Base-by-base conservation (phyloP, 1,140 invertebrate genomes). In the Saccostrea echinata region DNA sequence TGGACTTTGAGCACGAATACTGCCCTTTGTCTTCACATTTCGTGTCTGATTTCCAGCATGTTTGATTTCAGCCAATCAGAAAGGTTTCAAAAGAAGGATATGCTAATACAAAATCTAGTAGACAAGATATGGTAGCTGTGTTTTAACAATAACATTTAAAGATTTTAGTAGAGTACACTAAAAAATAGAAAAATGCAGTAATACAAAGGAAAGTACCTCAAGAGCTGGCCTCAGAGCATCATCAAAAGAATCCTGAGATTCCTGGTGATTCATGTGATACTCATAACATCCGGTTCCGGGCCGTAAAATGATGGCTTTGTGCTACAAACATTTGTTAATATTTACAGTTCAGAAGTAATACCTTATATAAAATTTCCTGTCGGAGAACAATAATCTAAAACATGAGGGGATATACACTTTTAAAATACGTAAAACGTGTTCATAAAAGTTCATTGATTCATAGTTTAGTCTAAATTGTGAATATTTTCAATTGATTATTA, bases 181-280 rank as follows among this genome's bases (percentile, higher is more conserved):
- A 6, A 43, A 43, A 9, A 43, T 43, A 9, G 6, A 43, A 8
- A 6, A 43, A 43, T 43, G 6, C 1, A 43, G 9, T n/a, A 43
- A 6, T 43, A 43, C 9, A n/a, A 13, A 43, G 43, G 2, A 12
- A 11, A 1, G 9, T 83, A 89, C 86, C 86, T 87, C 86, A 12
- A 89, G 57, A 24, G 27, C 57, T 24, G 84, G 61, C 85, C 57
- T 84, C 0, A 27, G 13, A 43, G 61, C 71, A 53, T 84, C 84
- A 53, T 89, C 80, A 18, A 30, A 13, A 0, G 53, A 27, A 33
- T 87, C 86, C 1, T 84, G n/a, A 4, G 61, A 43, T 52, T 89
- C 88, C 52, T 89, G 86, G n/a, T 89, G 88, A 52, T 87, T 86
- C 84, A 89, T 64, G 55, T 89, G 88, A 68, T 87, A 87, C 71